Base-by-base conservation (phyloP, 2,797 vertebrate species). In the Phataginus tricuspis region DNA sequence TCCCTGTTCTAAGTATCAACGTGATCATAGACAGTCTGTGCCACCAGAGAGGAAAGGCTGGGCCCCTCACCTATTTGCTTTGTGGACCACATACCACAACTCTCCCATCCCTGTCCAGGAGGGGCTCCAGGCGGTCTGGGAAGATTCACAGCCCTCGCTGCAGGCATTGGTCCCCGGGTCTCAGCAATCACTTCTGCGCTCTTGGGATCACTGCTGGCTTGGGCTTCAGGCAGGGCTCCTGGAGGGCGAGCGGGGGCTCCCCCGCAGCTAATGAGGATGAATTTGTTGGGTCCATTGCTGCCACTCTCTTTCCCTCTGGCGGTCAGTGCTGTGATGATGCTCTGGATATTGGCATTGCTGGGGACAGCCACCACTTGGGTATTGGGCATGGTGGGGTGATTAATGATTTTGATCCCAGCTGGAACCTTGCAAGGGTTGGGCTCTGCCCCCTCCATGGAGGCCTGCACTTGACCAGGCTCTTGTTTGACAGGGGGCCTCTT, bases 311-410 rank as follows among this genome's bases (percentile, higher is more conserved):
- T 99, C 53, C 99, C 99, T 96, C 99, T 99, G 77, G 99, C 99
- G 0, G 99, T 99, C 75, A 99, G 97, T 1, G 99, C 99, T 15
- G 98, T 98, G 18, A 99, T 99, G 66, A 99, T 99, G 90, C 98
- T 99, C 83, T 99, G 99, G 59, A 99, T 98, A 83, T 99, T 98
- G 0, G 99, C 99, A 1, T 98, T 98, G 68, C 98, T 98, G 57
- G 99, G 99, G 89, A 99, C 98, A 74, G 99, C 98, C 39, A 99
- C 99, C 94, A 99, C 99, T 96, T 99, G 99, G 0, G 99, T 99
- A 89, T 99, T 99, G 39, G 99, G 98, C 98, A 99, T 99, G 4
- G 99, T 99, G 0, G 99, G 99, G 91, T 99, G 99, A 97, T 99
- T 99, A 98, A 99, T 98, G 63, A 99, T 98, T 83, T 99, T 98